Evolutionary conservation across 2,797 vertebrate species (phyloP).

Genomic region (Lithobates pipiens): DNA sequence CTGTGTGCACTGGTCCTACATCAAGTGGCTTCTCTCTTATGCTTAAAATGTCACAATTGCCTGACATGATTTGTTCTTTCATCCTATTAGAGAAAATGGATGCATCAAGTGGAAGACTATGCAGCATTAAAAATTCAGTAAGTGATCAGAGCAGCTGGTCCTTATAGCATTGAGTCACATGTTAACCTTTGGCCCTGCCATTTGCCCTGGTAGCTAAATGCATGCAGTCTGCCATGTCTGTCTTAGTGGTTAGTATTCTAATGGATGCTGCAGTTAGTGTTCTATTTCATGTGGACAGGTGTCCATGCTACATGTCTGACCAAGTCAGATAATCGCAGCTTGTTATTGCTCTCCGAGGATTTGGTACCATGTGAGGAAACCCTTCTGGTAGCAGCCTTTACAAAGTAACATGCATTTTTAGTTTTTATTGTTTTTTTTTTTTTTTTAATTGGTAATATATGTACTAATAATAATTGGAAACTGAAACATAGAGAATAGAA

Average conservation of each 20-base stretch:
- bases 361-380: not conserved
- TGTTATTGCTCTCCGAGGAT: not conserved
- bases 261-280: conserved; percentile 36
- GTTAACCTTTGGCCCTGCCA: conserved; percentile 52
- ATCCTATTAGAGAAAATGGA: conserved; percentile 20
- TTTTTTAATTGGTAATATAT: not conserved
- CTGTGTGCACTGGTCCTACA: not conserved
- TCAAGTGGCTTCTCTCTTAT: not conserved
- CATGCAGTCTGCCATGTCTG: not conserved
- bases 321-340: conserved; percentile 20
- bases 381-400: not conserved
- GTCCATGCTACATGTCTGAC: conserved; percentile 23
- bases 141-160: not conserved
- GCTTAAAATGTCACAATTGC: conserved; percentile 7
- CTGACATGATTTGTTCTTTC: not conserved
- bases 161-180: conserved; percentile 17
- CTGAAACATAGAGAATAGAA: not conserved
- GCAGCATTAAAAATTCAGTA: conserved; percentile 7
- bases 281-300: conserved; percentile 40
- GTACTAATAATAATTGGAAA: not conserved
- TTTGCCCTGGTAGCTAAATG: conserved; percentile 23
- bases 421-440: not conserved
- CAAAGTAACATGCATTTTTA: not conserved
- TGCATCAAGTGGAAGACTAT: conserved; percentile 15
- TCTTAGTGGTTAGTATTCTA: conserved; percentile 16